phyloP scores from a whole-genome alignment of 2,797 vertebrate genomes.

The Salarias fasciatus region DNA sequence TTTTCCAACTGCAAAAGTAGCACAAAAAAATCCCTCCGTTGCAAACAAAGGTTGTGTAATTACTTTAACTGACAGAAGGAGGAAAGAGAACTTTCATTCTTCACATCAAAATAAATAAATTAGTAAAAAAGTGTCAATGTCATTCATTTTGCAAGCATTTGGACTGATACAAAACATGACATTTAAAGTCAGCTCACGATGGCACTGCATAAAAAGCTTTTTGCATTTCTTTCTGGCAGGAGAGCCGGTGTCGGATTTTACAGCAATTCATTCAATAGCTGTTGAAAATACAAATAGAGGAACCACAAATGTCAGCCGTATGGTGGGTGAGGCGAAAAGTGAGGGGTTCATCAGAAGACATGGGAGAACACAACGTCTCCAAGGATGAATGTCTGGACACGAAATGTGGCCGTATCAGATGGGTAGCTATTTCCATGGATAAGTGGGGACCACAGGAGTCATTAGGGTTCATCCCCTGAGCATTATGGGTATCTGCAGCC shows the following conservation, averaged over 20 bases:
- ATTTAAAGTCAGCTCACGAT: neutral
- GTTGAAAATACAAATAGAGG: conserved; percentile 6
- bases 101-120: no score
- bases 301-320: conserved; percentile 3
- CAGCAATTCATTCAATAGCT: conserved; percentile 14
- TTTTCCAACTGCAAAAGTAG: no score
- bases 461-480: conserved; percentile 10
- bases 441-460: conserved; percentile 12
- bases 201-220: neutral
- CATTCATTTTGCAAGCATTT: neutral
- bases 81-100: no score
- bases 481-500: neutral
- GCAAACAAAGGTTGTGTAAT: no score
- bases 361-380: conserved; percentile 9
- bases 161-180: neutral
- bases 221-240: neutral
- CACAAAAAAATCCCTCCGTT: no score
- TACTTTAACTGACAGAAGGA: no score
- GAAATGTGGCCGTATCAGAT: conserved; percentile 12
- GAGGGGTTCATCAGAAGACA: conserved; percentile 12
- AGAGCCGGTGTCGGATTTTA: neutral
- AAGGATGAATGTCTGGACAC: neutral
- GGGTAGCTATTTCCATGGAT: conserved; percentile 6
- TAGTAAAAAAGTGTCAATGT: neutral
- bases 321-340: conserved; percentile 14